Evolutionary conservation across 2,113 vertebrate species (phyloP).

Genomic region (Oncorhynchus keta): DNA sequence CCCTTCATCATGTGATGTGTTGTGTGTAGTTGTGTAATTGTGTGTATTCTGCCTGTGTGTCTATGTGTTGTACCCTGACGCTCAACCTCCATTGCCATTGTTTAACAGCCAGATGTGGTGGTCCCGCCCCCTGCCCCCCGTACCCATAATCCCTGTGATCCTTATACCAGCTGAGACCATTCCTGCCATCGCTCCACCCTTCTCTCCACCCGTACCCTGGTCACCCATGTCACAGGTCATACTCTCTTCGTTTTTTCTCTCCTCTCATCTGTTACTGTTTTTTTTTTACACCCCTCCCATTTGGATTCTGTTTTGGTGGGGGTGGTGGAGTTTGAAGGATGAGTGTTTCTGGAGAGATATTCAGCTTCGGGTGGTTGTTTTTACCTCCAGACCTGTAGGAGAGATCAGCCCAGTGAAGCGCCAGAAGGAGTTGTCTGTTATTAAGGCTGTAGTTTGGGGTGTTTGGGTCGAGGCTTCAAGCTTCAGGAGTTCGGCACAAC

Average conservation of each 20-base stretch:
- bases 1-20: background rate
- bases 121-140: constrained; percentile 82
- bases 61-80: constrained; percentile 41
- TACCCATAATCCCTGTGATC: constrained; percentile 91
- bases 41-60: constrained; percentile 23
- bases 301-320: constrained; percentile 44
- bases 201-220: constrained; percentile 7
- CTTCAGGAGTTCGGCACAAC: constrained; percentile 25
- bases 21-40: constrained; percentile 7
- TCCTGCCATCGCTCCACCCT: constrained; percentile 72
- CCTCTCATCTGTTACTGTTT: background rate
- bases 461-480: constrained; percentile 28
- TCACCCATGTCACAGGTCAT: constrained; percentile 31
- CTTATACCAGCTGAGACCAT: constrained; percentile 83
- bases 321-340: constrained; percentile 25
- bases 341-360: constrained; percentile 29
- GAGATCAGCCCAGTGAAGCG: background rate
- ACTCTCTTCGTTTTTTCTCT: background rate
- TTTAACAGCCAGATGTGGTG: constrained; percentile 83
- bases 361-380: background rate
- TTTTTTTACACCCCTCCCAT: constrained; percentile 25
- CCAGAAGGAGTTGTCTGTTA: background rate
- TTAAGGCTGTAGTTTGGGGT: background rate
- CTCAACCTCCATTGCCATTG: constrained; percentile 68
- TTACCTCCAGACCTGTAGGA: background rate